phyloP scores from a whole-genome alignment of 2,888 invertebrate species.

The Danaus chrysippus region DNA sequence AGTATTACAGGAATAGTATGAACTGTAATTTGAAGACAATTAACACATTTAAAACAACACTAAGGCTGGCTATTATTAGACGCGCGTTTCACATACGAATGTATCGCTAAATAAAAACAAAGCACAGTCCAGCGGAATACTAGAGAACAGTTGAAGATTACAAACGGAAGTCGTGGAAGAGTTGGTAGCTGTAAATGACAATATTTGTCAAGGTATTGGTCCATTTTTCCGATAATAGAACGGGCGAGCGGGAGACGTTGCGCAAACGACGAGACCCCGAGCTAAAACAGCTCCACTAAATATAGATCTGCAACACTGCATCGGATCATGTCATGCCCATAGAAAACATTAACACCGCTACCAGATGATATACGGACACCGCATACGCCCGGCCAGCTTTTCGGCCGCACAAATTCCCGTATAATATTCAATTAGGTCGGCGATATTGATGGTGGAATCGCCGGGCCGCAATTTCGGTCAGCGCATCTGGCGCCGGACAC shows the following conservation, averaged over 20 bases:
- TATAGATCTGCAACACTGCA: constrained; percentile 73
- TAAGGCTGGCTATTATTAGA: too few relatives aligned
- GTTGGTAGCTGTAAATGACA: constrained; percentile 34
- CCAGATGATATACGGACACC: constrained; percentile 69
- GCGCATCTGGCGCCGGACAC: constrained; percentile 67
- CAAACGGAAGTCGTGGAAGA: constrained; percentile 12
- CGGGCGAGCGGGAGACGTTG: constrained; percentile 59
- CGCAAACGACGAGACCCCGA: constrained; percentile 63
- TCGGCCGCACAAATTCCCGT: constrained; percentile 76
- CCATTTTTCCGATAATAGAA: constrained; percentile 76
- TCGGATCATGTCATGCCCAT: constrained; percentile 59
- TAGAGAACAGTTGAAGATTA: not conserved
- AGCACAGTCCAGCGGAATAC: not conserved
- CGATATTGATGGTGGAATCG: constrained; percentile 66
- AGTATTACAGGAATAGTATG: too few relatives aligned
- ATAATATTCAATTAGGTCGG: constrained; percentile 77
- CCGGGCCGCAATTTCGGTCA: constrained; percentile 70
- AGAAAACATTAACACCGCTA: constrained; percentile 67
- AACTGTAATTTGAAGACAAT: too few relatives aligned
- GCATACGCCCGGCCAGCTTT: constrained; percentile 73
- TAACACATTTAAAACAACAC: too few relatives aligned
- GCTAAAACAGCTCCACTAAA: constrained; percentile 64
- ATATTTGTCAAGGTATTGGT: constrained; percentile 42
- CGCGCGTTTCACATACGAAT: too few relatives aligned
- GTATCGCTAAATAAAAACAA: not conserved